Conservation (phyloP, 2,797 vertebrate genomes). For the Bradypodion pumilum region DNA sequence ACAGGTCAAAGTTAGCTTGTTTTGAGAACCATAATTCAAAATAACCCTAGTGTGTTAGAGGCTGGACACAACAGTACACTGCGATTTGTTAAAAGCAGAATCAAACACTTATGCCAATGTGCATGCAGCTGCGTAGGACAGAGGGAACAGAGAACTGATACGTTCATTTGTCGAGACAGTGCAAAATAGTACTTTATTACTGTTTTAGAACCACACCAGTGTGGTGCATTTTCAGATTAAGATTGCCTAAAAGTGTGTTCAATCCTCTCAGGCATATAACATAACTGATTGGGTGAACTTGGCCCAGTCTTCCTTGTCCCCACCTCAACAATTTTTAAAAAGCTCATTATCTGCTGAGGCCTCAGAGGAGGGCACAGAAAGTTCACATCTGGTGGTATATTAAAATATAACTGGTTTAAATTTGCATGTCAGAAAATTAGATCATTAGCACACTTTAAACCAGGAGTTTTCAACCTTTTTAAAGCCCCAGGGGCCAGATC, state of each 20-base stretch:
- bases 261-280: no score
- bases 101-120: not conserved
- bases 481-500: no score
- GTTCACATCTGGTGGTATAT: not conserved
- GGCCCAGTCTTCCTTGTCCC: not conserved
- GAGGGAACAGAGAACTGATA: not conserved
- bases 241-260: not conserved
- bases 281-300: no score
- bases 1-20: not conserved
- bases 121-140: not conserved
- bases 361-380: not conserved
- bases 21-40: not conserved
- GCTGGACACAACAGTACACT: not conserved
- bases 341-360: no score
- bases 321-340: no score
- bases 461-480: no score
- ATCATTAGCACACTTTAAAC: no score
- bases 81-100: not conserved
- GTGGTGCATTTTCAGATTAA: not conserved
- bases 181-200: not conserved
- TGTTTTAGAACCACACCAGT: not conserved
- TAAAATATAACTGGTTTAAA: not conserved
- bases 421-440: not conserved
- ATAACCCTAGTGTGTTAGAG: not conserved
- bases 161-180: not conserved